phyloP scores from a whole-genome alignment of 2,797 vertebrate species.

The Gymnopithys bicolor region DNA sequence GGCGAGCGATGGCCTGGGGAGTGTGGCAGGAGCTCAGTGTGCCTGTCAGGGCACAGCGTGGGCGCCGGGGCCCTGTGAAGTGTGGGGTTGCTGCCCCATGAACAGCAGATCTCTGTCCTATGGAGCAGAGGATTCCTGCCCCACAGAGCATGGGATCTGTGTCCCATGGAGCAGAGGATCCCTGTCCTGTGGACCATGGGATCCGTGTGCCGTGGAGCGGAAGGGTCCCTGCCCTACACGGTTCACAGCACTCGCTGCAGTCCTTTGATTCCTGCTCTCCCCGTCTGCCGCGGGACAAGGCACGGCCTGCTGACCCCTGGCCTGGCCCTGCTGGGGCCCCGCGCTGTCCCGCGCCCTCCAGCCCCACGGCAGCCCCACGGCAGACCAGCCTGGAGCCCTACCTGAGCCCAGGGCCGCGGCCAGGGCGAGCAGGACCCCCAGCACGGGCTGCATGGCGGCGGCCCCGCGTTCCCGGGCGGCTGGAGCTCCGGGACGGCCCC shows the following conservation, averaged over 20 bases:
- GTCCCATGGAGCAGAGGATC: neutral
- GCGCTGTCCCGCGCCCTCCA: neutral
- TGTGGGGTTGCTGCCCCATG: neutral
- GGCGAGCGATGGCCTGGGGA: constrained; percentile 84
- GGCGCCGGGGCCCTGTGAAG: neutral
- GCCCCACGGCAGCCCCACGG: neutral
- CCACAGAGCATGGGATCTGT: neutral
- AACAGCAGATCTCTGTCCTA: no score
- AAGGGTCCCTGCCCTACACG: neutral
- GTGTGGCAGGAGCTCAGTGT: neutral
- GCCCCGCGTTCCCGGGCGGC: neutral
- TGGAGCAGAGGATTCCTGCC: neutral
- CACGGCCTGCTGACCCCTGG: neutral
- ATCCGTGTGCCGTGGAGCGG: neutral
- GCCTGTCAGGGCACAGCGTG: neutral
- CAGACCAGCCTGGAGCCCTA: neutral
- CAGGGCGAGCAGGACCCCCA: constrained; percentile 33
- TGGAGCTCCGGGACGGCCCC: neutral
- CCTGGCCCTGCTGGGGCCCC: neutral
- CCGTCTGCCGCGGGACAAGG: neutral
- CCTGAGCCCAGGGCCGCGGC: constrained; percentile 29
- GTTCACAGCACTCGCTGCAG: neutral
- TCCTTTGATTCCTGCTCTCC: neutral
- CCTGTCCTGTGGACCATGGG: no score
- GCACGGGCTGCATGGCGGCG: constrained; percentile 19